A percentile compares a stretch with the other conserved stretches of the same genome.
Conservation (phyloP, 2,797 vertebrate genomes). For the Mastacembelus armatus region DNA sequence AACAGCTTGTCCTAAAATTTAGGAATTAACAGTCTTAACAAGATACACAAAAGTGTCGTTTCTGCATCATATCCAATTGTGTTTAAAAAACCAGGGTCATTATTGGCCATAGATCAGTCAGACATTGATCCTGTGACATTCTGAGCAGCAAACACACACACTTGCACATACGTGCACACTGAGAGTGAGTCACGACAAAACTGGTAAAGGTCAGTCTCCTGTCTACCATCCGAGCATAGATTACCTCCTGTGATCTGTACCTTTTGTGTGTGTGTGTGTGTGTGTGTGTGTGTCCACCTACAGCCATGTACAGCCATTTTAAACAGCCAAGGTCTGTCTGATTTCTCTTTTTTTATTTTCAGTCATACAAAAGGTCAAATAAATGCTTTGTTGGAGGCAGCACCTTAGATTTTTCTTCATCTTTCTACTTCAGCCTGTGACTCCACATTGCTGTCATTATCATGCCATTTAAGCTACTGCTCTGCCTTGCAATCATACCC, state of each 20-base stretch:
- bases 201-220: slow-evolving; percentile 69
- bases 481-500: slow-evolving; percentile 1
- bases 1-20: slow-evolving; percentile 14
- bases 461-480: neutral
- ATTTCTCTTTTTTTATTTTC: slow-evolving; percentile 38
- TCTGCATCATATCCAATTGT: neutral
- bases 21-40: neutral
- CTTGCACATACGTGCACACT: slow-evolving; percentile 10
- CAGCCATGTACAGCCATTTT: slow-evolving; percentile 32
- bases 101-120: neutral
- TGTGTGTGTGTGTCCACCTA: slow-evolving; percentile 23
- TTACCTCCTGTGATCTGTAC: slow-evolving; percentile 54
- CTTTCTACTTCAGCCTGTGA: neutral
- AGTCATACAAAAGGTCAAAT: slow-evolving; percentile 45
- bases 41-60: slow-evolving; percentile 1
- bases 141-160: slow-evolving; percentile 11
- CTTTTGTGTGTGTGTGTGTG: slow-evolving; percentile 39
- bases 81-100: slow-evolving; percentile 1
- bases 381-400: slow-evolving; percentile 5
- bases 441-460: slow-evolving; percentile 4
- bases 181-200: slow-evolving; percentile 63
- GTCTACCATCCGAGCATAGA: slow-evolving; percentile 54
- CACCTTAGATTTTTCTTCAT: neutral
- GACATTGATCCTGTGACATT: slow-evolving; percentile 45
- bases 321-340: slow-evolving; percentile 26